Conservation (phyloP, 2,888 invertebrate species). For the Gymnoscelis rufifasciata region DNA sequence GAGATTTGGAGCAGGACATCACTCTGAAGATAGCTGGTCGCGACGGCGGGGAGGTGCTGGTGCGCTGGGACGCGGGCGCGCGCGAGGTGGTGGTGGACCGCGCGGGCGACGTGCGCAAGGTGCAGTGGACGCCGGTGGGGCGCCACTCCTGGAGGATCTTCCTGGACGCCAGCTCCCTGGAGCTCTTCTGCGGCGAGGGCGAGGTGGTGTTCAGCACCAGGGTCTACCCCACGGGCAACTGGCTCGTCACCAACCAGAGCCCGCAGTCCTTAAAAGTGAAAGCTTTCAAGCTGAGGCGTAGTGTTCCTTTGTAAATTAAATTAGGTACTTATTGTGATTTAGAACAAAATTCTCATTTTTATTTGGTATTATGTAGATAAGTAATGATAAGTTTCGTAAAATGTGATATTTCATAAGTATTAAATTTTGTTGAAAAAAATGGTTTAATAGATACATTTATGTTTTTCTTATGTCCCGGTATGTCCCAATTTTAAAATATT, state of each 20-base stretch:
- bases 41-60: constrained; percentile 41
- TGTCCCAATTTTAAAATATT: no score
- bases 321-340: neutral
- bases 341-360: constrained; percentile 8
- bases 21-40: constrained; percentile 50
- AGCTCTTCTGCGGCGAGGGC: constrained; percentile 69
- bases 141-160: constrained; percentile 55
- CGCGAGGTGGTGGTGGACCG: constrained; percentile 56
- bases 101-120: constrained; percentile 56
- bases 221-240: constrained; percentile 56
- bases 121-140: constrained; percentile 56
- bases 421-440: no score
- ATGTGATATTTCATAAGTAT: neutral
- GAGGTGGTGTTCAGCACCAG: constrained; percentile 70
- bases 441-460: no score
- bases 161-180: constrained; percentile 64
- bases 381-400: neutral
- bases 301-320: constrained; percentile 46
- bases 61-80: constrained; percentile 50
- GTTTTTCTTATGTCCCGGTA: no score
- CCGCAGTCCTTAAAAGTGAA: constrained; percentile 45
- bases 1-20: constrained; percentile 44
- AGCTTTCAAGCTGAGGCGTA: constrained; percentile 50
- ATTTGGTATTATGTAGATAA: neutral
- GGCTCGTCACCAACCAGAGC: constrained; percentile 56